Evolutionary conservation across 2,113 vertebrate species (phyloP).

Genomic region (Corythornis vintsioides): DNA sequence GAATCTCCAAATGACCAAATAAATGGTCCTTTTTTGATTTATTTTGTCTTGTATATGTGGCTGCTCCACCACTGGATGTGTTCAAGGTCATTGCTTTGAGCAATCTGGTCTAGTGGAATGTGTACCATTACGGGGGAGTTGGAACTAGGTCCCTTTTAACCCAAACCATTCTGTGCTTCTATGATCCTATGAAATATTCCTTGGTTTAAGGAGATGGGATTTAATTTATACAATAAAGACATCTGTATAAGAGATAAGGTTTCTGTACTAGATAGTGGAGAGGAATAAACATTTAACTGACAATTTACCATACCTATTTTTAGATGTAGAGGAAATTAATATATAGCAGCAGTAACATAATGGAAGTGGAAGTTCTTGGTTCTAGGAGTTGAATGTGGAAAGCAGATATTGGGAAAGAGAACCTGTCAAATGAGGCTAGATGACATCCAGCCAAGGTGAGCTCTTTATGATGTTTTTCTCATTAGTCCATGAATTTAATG

Average conservation of each 20-base stretch:
- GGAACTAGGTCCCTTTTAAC: too few species aligned
- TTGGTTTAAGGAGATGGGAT: not conserved
- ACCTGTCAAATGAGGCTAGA: not conserved
- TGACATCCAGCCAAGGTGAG: not conserved
- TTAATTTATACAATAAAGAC: not conserved
- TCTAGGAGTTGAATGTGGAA: not conserved
- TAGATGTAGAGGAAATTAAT: not conserved
- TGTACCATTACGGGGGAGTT: too few species aligned
- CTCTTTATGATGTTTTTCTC: not conserved
- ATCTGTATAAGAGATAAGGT: not conserved
- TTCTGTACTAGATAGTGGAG: not conserved
- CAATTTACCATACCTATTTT: not conserved
- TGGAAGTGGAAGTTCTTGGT: not conserved
- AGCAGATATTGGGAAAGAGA: not conserved
- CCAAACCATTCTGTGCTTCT: too few species aligned
- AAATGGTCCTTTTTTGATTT: not conserved
- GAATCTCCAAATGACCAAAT: accelerated
- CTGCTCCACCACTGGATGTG: too few species aligned
- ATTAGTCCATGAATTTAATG: not conserved
- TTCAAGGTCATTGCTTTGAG: too few species aligned
- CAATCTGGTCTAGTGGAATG: too few species aligned
- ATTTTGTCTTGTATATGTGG: not conserved
- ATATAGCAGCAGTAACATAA: not conserved
- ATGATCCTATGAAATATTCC: not conserved
- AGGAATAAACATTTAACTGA: not conserved